Conservation (phyloP, 2,888 invertebrate species). For the Ditula angustiorana region DNA sequence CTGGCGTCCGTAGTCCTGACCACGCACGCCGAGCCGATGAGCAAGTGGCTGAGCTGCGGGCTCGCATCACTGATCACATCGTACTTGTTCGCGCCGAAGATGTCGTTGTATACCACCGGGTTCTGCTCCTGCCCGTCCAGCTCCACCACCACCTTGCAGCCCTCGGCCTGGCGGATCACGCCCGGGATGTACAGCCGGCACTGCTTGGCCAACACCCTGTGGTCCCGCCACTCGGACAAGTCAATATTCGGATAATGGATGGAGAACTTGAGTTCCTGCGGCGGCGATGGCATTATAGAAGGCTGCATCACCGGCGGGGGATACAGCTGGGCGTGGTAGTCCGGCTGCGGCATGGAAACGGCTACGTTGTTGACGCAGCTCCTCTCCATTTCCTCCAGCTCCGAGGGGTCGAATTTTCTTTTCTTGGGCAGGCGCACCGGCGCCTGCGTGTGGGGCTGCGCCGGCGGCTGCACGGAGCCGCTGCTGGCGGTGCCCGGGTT, state of each 20-base stretch:
- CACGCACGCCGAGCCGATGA: conserved; percentile 92
- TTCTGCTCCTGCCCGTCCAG: conserved; percentile 92
- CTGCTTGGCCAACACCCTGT: conserved; percentile 95
- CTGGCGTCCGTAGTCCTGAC: conserved; percentile 87
- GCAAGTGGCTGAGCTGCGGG: conserved; percentile 93
- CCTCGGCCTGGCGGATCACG: conserved; percentile 91
- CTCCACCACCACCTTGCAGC: conserved; percentile 91
- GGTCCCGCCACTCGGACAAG: conserved; percentile 97
- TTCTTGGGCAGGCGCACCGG: conserved; percentile 95
- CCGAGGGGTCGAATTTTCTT: conserved; percentile 93
- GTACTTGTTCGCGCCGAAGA: conserved; percentile 91
- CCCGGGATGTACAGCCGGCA: conserved; percentile 94
- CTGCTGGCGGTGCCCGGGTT: conserved; percentile 74
- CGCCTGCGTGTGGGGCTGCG: conserved; percentile 80
- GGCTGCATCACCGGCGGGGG: conserved; percentile 68
- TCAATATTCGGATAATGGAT: conserved; percentile 89
- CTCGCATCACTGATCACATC: conserved; percentile 97
- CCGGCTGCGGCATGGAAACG: conserved; percentile 59
- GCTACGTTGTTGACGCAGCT: conserved; percentile 77
- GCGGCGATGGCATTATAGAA: conserved; percentile 82
- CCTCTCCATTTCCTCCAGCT: conserved; percentile 89
- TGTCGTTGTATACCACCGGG: conserved; percentile 89
- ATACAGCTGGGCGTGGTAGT: conserved; percentile 64
- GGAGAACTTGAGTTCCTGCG: conserved; percentile 81
- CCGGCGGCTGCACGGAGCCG: conserved; percentile 61